Conservation (phyloP, 2,888 invertebrate species). For the Ormyrus rosae region DNA sequence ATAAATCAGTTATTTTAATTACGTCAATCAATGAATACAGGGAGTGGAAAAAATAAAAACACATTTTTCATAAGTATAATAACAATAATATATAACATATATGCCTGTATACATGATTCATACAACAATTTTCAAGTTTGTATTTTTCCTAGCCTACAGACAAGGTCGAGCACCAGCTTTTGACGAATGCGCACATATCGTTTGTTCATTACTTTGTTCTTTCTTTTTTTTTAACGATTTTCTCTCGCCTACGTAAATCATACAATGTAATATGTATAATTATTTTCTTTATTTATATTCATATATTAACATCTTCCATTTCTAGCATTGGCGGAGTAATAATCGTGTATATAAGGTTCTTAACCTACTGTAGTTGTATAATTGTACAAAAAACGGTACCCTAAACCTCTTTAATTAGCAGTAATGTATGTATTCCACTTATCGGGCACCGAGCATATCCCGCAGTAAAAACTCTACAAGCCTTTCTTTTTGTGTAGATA, state of each 20-base stretch:
- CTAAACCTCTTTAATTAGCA: slow-evolving; percentile 58
- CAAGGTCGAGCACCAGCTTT: slow-evolving; percentile 57
- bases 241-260: slow-evolving; percentile 35
- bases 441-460: too few relatives aligned
- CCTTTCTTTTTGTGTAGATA: too few relatives aligned
- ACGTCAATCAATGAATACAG: neutral
- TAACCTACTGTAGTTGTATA: slow-evolving; percentile 43
- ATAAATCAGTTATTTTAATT: neutral
- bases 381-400: slow-evolving; percentile 57
- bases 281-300: slow-evolving; percentile 50
- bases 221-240: slow-evolving; percentile 25
- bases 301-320: slow-evolving; percentile 65
- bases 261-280: slow-evolving; percentile 52
- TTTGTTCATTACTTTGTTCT: slow-evolving; percentile 4
- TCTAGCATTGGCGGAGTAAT: slow-evolving; percentile 50
- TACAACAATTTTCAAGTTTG: slow-evolving; percentile 67
- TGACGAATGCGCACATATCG: slow-evolving; percentile 48
- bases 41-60: slow-evolving; percentile 54
- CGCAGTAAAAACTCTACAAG: too few relatives aligned
- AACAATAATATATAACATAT: slow-evolving; percentile 69
- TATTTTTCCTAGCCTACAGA: slow-evolving; percentile 63
- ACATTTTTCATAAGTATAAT: slow-evolving; percentile 65
- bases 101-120: slow-evolving; percentile 67
- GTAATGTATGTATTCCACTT: slow-evolving; percentile 23
- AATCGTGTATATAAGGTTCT: slow-evolving; percentile 44